Conservation (phyloP, 1,140 invertebrate genomes). For the Drosophila guanche region DNA sequence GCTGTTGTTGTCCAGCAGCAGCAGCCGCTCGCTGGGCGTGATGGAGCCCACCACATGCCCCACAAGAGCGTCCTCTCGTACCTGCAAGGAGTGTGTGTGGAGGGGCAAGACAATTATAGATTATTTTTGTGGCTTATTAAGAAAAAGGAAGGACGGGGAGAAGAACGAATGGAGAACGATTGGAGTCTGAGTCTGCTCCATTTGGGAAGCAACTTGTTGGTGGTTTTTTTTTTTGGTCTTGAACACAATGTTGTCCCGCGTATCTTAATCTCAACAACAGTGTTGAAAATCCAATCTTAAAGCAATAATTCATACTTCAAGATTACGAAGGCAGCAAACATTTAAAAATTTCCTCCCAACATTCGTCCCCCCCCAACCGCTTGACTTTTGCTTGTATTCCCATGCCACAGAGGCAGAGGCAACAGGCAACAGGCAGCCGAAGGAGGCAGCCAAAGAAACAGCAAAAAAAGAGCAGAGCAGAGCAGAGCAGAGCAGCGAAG, state of each 20-base stretch:
- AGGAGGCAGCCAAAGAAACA: conserved; percentile 16
- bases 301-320: conserved; percentile 83
- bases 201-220: conserved; percentile 25
- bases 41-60: conserved; percentile 92
- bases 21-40: conserved; percentile 87
- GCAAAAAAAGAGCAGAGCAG: conserved; percentile 4
- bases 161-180: conserved; percentile 1
- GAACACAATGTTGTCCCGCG: conserved; percentile 35
- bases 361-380: conserved; percentile 11
- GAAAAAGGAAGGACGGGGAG: conserved; percentile 7
- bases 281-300: conserved; percentile 83
- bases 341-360: conserved; percentile 70
- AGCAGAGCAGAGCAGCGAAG: conserved; percentile 7
- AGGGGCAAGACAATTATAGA: conserved; percentile 68
- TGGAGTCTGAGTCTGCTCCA: conserved; percentile 35
- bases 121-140: conserved; percentile 59
- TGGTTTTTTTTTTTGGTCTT: too few species aligned
- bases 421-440: background rate
- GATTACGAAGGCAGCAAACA: conserved; percentile 81
- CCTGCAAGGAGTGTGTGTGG: conserved; percentile 84
- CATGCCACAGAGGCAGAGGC: conserved; percentile 2
- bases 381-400: background rate
- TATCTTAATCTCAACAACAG: conserved; percentile 81
- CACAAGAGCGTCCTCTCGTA: conserved; percentile 90
- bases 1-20: conserved; percentile 83